Evolutionary conservation across 2,888 invertebrate species (phyloP), one percentile per base, ranked within the genome.

Genomic region (Troides oblongomaculatus): DNA sequence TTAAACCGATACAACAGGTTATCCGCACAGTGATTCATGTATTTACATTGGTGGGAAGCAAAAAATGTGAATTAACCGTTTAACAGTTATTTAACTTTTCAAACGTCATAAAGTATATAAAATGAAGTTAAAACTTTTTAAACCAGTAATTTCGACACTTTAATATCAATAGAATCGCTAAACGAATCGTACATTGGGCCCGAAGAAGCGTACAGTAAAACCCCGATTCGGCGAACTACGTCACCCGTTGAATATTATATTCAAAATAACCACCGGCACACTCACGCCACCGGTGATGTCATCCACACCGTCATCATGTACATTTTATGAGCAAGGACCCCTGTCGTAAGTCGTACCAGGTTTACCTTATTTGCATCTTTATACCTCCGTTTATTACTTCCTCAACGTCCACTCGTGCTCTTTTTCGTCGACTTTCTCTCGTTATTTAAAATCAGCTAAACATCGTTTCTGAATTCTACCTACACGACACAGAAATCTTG

Each of bases 271-370:
- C 72, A 62, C 70, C 72, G 30, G 61, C 60, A 39, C 36, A 61
- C 12, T 63, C 68, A 76, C 74, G 69, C 73, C 73, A 74, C 63
- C 70, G 73, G 71, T 84, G 84, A 84, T 82, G 81, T 83, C 84
- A 84, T 78, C 73, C 60, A 69, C 74, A 66, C 73, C 76, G 75
- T 80, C 81, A 78, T 73, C 74, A 66, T 68, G 66, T 68, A 72
- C 65, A 67, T 66, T 66, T 64, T 53, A 70, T 59, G 66, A 74
- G 73, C 58, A 66, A 71, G 72, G 65, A 74, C 72, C 50, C 72
- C 50, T 10, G 63, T 46, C 62, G 43, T 63, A 73, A 72, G 39
- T 67, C 64, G 61, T 70, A 71, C 69, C 67, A 67, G 68, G 73
- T 72, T 72, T 39, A 75, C 73, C 73, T 72, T 73, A 65, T 65